Evolutionary conservation across 2,113 vertebrate species (phyloP), one percentile per base, ranked within the genome.

Genomic region (Hydrolagus affinis): DNA sequence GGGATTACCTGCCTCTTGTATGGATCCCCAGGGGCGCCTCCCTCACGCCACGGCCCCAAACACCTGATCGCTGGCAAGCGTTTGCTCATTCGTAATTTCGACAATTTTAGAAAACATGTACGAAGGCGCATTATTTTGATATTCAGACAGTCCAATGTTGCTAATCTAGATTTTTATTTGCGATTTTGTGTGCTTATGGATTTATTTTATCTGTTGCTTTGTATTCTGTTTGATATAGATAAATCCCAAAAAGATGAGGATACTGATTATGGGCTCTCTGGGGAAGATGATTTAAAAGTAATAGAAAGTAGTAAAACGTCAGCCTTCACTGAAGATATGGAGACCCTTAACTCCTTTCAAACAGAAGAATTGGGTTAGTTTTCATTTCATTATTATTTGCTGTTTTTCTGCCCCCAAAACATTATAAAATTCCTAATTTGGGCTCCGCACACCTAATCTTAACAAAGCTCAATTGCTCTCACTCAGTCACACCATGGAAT

Each of bases 221-320:
- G 21, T 44, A 74, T 44, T 74, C 8, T 32, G 85, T 87, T 89
- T 87, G 86, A 88, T 90, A 90, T 32, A 98, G 97, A 96, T 90
- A 96, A 97, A 93, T 91, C 87, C 86, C 96, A 92, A 88, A 89
- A 88, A 71, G 88, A 89, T 87, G 96, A 96, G 88, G 93, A 88
- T 85, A 85, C 88, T 85, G 91, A 95, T 87, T 89, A 91, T 71
- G 93, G 85, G 72, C 89, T 94, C 87, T 92, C 90, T 64, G 91
- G 86, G 88, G 89, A 91, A 66, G 92, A 85, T 87, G 91, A 90
- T 78, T 90, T 85, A 89, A 86, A 88, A 86, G 90, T 91, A 15
- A 83, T 83, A 64, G 78, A 83, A 83, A 68, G 21, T 32, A 21
- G 25, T 32, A 28, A 23, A 68, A 83, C 17, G 21, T 17, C 28